Evolutionary conservation across 2,113 vertebrate species (phyloP).

Genomic region (Nettapus auritus): DNA sequence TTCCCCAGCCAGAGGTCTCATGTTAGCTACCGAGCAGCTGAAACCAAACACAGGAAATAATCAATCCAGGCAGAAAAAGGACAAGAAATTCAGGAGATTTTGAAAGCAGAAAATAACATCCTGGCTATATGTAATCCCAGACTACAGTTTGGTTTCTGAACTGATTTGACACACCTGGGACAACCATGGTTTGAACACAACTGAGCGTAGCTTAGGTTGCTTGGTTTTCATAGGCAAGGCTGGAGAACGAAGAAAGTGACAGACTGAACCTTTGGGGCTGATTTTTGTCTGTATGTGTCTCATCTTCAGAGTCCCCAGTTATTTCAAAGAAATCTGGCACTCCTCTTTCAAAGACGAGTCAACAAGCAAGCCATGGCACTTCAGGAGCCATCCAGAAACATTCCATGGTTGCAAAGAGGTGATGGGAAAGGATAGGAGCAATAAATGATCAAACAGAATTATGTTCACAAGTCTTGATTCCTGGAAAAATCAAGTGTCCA

Average conservation of each 20-base stretch:
- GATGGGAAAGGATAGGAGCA: background rate
- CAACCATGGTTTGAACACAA: background rate
- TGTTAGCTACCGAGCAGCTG: background rate
- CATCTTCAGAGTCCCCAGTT: background rate
- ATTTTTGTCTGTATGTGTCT: background rate
- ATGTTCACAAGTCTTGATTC: background rate
- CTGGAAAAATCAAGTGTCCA: background rate
- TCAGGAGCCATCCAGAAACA: background rate
- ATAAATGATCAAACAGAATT: background rate
- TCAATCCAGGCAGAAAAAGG: background rate
- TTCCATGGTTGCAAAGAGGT: background rate
- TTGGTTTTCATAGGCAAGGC: background rate
- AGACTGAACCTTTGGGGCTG: background rate
- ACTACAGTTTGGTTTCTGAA: background rate
- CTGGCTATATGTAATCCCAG: background rate
- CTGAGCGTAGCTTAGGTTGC: background rate
- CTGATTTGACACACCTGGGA: background rate
- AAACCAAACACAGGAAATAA: conserved; percentile 25
- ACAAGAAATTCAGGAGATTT: background rate
- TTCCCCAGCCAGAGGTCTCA: conserved; percentile 15
- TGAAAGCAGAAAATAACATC: background rate
- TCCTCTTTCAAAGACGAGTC: background rate
- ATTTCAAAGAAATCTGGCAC: background rate
- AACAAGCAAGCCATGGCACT: background rate
- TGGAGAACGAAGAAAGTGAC: background rate